Evolutionary conservation across 2,888 invertebrate genomes (phyloP).

Genomic region (Caradrina clavipalpis): DNA sequence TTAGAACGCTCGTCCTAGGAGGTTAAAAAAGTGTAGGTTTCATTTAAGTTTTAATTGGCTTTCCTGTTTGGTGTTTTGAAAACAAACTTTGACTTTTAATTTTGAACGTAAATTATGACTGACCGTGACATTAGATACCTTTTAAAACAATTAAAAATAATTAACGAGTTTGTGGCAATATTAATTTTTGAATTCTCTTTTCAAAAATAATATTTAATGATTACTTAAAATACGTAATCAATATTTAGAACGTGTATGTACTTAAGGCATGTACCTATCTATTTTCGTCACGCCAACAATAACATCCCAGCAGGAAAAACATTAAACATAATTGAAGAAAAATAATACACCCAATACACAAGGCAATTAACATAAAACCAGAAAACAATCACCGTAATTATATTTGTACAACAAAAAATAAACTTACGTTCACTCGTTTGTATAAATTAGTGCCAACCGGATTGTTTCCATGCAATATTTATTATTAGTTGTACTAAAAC

Average conservation of each 20-base stretch:
- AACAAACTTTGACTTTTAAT: neutral
- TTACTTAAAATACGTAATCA: too few relatives aligned
- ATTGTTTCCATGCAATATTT: neutral
- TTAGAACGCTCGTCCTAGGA: neutral
- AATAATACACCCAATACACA: slow-evolving; percentile 24
- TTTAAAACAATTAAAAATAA: too few relatives aligned
- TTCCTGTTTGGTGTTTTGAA: slow-evolving; percentile 8
- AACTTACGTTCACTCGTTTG: slow-evolving; percentile 15
- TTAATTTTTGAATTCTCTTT: too few relatives aligned
- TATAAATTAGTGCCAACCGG: neutral
- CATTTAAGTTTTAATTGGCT: neutral
- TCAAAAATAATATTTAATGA: too few relatives aligned
- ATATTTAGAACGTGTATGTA: neutral
- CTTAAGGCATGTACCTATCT: slow-evolving; percentile 5
- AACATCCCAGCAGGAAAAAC: slow-evolving; percentile 37
- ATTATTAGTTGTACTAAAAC: neutral
- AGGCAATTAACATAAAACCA: slow-evolving; percentile 19
- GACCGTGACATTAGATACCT: too few relatives aligned
- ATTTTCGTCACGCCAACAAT: slow-evolving; percentile 10
- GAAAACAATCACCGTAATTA: slow-evolving; percentile 16
- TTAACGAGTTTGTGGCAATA: too few relatives aligned
- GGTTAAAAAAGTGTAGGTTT: slow-evolving; percentile 5
- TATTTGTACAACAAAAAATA: slow-evolving; percentile 26
- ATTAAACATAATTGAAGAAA: slow-evolving; percentile 21
- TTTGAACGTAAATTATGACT: neutral